phyloP scores from a whole-genome alignment of 1,140 invertebrate genomes.

The Monochamus saltuarius region DNA sequence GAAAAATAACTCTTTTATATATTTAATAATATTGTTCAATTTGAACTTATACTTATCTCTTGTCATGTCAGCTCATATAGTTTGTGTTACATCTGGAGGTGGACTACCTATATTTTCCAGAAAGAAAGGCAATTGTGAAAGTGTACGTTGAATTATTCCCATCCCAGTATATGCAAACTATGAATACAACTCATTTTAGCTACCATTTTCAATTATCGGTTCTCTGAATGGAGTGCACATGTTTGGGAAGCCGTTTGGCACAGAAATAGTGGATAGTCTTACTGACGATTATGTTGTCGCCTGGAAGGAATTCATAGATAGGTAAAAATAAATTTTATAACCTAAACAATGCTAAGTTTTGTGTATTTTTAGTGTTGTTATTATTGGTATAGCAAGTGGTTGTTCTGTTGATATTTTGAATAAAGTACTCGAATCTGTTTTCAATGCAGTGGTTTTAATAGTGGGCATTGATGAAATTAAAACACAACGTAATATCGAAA shows the following conservation, averaged over 20 bases:
- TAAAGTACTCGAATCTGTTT: slow-evolving; percentile 68
- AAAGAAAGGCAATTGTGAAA: slow-evolving; percentile 66
- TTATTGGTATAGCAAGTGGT: slow-evolving; percentile 68
- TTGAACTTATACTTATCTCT: no score
- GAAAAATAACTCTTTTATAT: no score
- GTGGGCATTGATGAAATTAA: slow-evolving; percentile 76
- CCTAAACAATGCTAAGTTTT: background rate
- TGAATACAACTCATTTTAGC: slow-evolving; percentile 55
- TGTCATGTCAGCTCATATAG: slow-evolving; percentile 65
- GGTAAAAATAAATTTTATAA: slow-evolving; percentile 32
- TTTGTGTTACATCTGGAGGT: slow-evolving; percentile 68
- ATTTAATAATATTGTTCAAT: no score
- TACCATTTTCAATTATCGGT: slow-evolving; percentile 77
- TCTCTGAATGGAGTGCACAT: slow-evolving; percentile 82
- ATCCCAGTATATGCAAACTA: slow-evolving; percentile 19
- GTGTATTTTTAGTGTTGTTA: slow-evolving; percentile 57
- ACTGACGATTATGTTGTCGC: slow-evolving; percentile 69
- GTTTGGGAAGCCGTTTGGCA: slow-evolving; percentile 72
- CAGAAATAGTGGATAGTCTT: slow-evolving; percentile 64
- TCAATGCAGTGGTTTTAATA: slow-evolving; percentile 73
- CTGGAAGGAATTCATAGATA: slow-evolving; percentile 70
- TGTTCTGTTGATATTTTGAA: slow-evolving; percentile 63
- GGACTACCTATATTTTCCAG: slow-evolving; percentile 72
- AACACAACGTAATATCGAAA: slow-evolving; percentile 73
- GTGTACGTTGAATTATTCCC: slow-evolving; percentile 53